These are phyloP conservation scores for Lagothrix lagotricha DNA, from an alignment of 2,797 vertebrate species.

Conservation along the genomic window DNA sequence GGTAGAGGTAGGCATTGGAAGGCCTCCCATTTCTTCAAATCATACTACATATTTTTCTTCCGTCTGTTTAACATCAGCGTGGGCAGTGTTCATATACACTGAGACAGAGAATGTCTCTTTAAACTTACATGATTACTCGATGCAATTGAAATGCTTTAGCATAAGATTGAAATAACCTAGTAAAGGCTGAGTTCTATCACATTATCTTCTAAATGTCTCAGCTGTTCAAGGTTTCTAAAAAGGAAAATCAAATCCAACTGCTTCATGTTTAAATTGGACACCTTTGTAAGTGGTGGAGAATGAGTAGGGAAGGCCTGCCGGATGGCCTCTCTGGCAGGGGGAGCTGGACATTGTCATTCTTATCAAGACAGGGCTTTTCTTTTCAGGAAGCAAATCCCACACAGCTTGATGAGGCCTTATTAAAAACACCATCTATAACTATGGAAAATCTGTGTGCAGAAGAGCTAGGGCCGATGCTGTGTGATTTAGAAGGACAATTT, in stretches of 20 bases:
- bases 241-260: neutral
- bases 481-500: neutral
- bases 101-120: neutral
- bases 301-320: neutral
- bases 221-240: neutral
- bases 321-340: neutral
- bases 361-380: neutral
- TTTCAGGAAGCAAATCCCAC: neutral
- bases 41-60: neutral
- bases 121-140: neutral
- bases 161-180: constrained; percentile 30
- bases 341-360: neutral
- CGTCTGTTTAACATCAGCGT: neutral
- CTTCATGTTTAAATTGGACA: neutral
- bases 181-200: neutral
- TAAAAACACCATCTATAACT: neutral
- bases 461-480: neutral
- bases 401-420: neutral
- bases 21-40: neutral
- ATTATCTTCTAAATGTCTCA: neutral
- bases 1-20: neutral
- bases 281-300: neutral
- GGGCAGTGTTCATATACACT: neutral
- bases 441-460: neutral
- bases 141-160: neutral